These are phyloP conservation scores for Sycophila texana DNA, from an alignment of 2,888 invertebrate genomes.

Conservation along the genomic window DNA sequence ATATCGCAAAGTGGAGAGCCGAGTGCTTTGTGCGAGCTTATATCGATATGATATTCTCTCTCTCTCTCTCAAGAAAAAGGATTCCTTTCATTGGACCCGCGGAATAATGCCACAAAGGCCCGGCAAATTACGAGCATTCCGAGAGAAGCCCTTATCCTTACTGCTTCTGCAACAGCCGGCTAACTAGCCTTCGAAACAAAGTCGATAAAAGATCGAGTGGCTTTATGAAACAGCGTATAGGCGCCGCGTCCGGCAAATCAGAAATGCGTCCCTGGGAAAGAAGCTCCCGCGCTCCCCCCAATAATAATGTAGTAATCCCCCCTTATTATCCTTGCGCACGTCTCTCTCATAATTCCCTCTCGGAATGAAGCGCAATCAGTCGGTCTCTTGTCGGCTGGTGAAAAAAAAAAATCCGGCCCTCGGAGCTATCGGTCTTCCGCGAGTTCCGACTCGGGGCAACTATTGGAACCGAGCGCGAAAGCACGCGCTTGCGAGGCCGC, in stretches of 20 bases:
- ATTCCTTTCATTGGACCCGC: neutral
- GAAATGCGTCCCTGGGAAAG: neutral
- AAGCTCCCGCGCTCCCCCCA: neutral
- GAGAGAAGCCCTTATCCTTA: too few species aligned
- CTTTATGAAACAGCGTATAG: too few species aligned
- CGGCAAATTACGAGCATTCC: slow-evolving; percentile 6
- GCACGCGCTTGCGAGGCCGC: slow-evolving; percentile 60
- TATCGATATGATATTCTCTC: slow-evolving; percentile 19
- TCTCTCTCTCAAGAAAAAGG: neutral
- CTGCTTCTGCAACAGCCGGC: too few species aligned
- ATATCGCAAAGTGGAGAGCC: neutral
- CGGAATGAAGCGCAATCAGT: slow-evolving; percentile 5
- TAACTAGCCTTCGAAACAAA: too few species aligned
- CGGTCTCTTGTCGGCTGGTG: neutral
- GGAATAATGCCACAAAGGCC: slow-evolving; percentile 5
- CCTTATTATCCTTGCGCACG: neutral
- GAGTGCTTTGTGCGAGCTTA: neutral
- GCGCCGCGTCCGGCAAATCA: too few species aligned
- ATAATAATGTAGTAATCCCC: neutral
- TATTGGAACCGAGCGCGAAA: slow-evolving; percentile 60
- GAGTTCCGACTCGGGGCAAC: slow-evolving; percentile 46
- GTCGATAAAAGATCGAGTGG: too few species aligned
- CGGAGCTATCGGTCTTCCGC: too few species aligned
- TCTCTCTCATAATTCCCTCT: neutral
- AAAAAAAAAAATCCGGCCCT: too few species aligned